Evolutionary conservation across 2,113 vertebrate genomes (phyloP), one percentile per base, ranked within the genome.

Genomic region (Thunnus thynnus): DNA sequence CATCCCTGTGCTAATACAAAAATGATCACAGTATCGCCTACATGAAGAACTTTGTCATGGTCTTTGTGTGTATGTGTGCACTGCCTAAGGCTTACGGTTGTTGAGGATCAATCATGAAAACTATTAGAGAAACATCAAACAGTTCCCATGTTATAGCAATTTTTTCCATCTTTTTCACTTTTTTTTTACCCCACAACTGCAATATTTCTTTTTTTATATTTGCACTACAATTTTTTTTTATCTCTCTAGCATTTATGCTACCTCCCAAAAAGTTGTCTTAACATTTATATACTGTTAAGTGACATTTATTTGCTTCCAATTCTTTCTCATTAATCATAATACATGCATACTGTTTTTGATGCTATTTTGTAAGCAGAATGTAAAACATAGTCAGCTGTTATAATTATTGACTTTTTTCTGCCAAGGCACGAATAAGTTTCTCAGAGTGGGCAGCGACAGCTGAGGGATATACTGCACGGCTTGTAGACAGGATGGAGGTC

Each of bases 401-500:
- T 74, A 85, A 81, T 85, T 85, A 84, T 86, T 86, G 60, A 78
- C 61, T 79, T 90, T 71, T 65, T 79, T 76, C 54, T 85, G 84
- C 87, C 81, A 79, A 69, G 67, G 60, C 79, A 67, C 22, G 12
- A 69, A 71, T 85, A 66, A 80, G 85, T 62, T 62, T 79, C 79
- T 87, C 55, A 30, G 61, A 92, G 78, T 67, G 70, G 68, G 83
- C 60, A n/a, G 64, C 62, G 71, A 92, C 91, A 94, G 93, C 92
- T 90, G 91, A 94, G 69, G 87, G 85, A 89, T 89, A 86, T 82
- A 85, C 50, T 0, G 81, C 69, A 3, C 77, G 82, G 80, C 88
- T 86, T 87, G 86, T 91, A 88, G 91, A 93, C 84, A 76, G 84
- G 76, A 82, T 70, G 82, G 91, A 92, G 92, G 89, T 94, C 92